A percentile compares a stretch with the other conserved stretches of the same genome.
Evolutionary conservation across 2,888 invertebrate species (phyloP).

Genomic region (Iphiclides podalirius): DNA sequence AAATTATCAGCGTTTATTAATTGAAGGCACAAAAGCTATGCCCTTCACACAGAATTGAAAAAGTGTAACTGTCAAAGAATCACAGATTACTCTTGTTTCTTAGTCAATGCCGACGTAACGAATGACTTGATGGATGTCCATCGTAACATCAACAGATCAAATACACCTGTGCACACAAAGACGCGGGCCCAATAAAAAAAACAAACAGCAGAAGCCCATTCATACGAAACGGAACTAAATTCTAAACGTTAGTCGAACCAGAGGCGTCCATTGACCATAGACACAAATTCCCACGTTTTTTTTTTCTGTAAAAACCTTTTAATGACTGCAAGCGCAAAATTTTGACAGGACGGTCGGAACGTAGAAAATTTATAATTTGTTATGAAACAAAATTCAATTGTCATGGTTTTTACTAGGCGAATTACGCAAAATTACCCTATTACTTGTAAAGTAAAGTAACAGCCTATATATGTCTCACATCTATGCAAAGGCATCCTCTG

Average conservation of each 20-base stretch:
- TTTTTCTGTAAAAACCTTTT: constrained; percentile 31
- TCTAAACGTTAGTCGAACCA: constrained; percentile 45
- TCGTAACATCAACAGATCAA: constrained; percentile 41
- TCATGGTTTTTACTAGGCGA: no score
- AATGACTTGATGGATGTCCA: constrained; percentile 25
- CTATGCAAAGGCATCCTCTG: no score
- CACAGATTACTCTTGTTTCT: constrained; percentile 19
- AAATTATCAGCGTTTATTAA: no score
- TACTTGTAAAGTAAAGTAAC: no score
- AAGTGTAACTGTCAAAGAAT: constrained; percentile 15
- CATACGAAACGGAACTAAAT: constrained; percentile 62
- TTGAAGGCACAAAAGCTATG: no score
- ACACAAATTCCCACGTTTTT: constrained; percentile 66
- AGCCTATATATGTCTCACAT: no score
- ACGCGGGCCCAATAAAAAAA: constrained; percentile 35
- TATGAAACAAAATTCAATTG: background rate
- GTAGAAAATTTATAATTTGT: constrained; percentile 5
- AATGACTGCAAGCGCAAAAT: constrained; percentile 55
- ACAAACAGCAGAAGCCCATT: constrained; percentile 43
- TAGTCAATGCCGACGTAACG: constrained; percentile 1
- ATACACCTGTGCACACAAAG: constrained; percentile 69
- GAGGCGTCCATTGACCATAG: constrained; percentile 45
- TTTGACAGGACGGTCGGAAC: constrained; percentile 39
- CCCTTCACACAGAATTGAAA: constrained; percentile 6
- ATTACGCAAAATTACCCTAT: no score